A percentile compares a stretch with the other conserved stretches of the same genome.
These are phyloP conservation scores for Borostomias antarcticus DNA, from an alignment of 2,797 vertebrate genomes.

Conservation along the genomic window DNA sequence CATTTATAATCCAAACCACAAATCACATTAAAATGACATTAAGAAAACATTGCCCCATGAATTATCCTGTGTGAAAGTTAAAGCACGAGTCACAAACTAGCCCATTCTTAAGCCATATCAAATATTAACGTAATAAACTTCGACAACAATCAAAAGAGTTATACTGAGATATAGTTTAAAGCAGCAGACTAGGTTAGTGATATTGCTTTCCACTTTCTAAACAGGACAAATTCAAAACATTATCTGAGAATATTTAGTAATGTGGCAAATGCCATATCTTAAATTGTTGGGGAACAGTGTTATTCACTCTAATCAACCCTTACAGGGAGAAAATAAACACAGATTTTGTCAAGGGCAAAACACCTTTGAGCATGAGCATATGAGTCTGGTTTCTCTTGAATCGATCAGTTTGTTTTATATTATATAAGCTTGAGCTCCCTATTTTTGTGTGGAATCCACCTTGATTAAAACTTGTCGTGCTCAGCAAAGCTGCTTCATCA, in stretches of 20 bases:
- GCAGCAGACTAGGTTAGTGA: constrained; percentile 9
- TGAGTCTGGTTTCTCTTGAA: background rate
- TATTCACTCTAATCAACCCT: background rate
- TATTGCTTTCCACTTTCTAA: constrained; percentile 28
- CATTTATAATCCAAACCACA: constrained; percentile 83
- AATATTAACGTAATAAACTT: background rate
- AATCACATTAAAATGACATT: constrained; percentile 72
- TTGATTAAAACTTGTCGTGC: background rate
- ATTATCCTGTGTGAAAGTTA: background rate
- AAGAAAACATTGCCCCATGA: background rate
- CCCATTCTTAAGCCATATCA: background rate
- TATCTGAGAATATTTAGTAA: background rate
- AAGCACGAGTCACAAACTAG: background rate
- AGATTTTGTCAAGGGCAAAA: background rate
- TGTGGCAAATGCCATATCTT: background rate
- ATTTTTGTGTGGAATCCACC: background rate
- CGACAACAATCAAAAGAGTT: no score
- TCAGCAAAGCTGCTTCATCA: background rate
- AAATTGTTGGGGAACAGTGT: no score
- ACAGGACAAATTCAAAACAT: constrained; percentile 23
- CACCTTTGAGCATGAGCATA: background rate
- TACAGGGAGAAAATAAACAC: background rate
- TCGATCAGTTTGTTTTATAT: background rate
- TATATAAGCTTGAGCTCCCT: background rate
- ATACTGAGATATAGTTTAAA: no score